A percentile compares a stretch with the other conserved stretches of the same genome.
Evolutionary conservation across 2,888 invertebrate genomes (phyloP).

Genomic region (Macaria liturata): DNA sequence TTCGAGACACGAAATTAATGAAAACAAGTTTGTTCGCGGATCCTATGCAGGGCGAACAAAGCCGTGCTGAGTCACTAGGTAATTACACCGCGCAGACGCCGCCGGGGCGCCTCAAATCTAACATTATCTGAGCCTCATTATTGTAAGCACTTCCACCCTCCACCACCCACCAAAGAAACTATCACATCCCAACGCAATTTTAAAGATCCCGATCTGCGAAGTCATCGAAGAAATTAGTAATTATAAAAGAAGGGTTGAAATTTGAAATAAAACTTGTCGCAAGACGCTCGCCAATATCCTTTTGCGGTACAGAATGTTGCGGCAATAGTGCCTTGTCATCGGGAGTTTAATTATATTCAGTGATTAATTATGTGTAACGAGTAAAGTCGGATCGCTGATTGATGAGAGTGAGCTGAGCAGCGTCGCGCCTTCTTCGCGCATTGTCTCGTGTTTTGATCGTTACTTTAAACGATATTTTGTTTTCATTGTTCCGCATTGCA

Average conservation of each 20-base stretch:
- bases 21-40: constrained; percentile 84
- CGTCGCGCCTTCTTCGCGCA: constrained; percentile 59
- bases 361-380: constrained; percentile 80
- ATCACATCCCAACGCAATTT: constrained; percentile 25
- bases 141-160: constrained; percentile 38
- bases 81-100: constrained; percentile 73
- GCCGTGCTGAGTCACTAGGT: constrained; percentile 81
- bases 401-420: constrained; percentile 69
- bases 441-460: constrained; percentile 76
- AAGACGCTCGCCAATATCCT: constrained; percentile 49
- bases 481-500: constrained; percentile 69
- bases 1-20: constrained; percentile 84
- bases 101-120: constrained; percentile 70
- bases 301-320: constrained; percentile 50
- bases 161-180: constrained; percentile 25
- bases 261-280: constrained; percentile 41
- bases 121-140: constrained; percentile 69
- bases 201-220: constrained; percentile 19
- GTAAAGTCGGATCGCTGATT: constrained; percentile 74
- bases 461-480: constrained; percentile 72
- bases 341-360: constrained; percentile 77
- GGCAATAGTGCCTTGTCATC: constrained; percentile 76
- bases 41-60: constrained; percentile 81
- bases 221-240: constrained; percentile 38
- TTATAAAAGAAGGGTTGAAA: constrained; percentile 49